Conservation (phyloP, 2,113 vertebrate species). For the Erythrocebus patas region DNA sequence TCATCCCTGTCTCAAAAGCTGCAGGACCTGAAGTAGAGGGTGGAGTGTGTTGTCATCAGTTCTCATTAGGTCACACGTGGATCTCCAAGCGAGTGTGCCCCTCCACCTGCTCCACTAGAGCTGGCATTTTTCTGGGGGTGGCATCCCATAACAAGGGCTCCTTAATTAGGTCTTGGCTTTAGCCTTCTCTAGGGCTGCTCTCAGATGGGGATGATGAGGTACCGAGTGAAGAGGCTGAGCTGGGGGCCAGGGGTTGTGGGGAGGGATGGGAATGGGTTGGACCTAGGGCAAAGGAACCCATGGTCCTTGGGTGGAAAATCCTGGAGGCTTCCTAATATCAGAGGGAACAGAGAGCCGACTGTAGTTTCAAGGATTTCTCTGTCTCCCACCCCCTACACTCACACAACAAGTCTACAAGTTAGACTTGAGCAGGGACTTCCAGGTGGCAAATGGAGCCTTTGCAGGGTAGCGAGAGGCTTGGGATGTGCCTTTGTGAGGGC, state of each 20-base stretch:
- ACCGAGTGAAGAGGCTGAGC: neutral
- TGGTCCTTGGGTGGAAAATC: neutral
- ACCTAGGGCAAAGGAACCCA: neutral
- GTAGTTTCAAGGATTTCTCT: neutral
- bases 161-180: conserved; percentile 12
- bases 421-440: neutral
- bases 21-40: neutral
- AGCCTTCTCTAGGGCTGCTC: neutral
- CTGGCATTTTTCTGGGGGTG: conserved; percentile 11
- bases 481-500: neutral
- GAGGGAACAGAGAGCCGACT: neutral
- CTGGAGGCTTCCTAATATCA: neutral
- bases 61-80: neutral
- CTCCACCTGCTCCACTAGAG: neutral
- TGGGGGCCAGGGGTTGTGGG: neutral
- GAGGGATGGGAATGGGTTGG: neutral
- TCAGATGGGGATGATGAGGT: neutral
- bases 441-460: neutral
- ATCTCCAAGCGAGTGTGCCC: neutral
- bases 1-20: conserved; percentile 20
- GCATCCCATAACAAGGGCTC: neutral
- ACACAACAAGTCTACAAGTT: neutral
- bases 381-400: neutral
- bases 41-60: neutral
- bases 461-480: neutral